phyloP scores from a whole-genome alignment of 1,140 invertebrate species.

The Caenorhabditis elegans region DNA sequence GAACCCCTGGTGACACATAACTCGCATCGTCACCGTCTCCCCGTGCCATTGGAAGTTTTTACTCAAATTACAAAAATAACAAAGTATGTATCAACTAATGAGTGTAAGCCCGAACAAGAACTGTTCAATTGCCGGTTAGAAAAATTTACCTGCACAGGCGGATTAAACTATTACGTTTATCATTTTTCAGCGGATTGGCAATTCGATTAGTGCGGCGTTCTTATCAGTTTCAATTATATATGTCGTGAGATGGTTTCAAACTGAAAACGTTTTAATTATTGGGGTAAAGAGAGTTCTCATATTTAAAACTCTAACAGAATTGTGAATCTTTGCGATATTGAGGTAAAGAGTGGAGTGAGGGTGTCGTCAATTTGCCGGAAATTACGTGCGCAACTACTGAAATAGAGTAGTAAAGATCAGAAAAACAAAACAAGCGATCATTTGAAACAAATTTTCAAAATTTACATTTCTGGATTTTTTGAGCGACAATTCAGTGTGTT shows the following conservation, averaged over 20 bases:
- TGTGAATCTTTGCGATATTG: too few species aligned
- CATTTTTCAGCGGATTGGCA: background rate
- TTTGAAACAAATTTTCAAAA: too few species aligned
- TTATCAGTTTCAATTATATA: background rate
- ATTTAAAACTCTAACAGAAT: too few species aligned
- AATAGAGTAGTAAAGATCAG: too few species aligned
- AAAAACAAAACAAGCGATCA: too few species aligned
- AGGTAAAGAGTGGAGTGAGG: too few species aligned
- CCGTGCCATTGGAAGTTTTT: background rate
- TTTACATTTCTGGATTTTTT: too few species aligned
- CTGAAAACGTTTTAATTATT: too few species aligned
- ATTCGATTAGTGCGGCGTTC: background rate
- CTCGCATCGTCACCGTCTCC: background rate
- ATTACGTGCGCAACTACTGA: too few species aligned
- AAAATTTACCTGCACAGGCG: background rate
- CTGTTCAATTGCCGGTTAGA: background rate
- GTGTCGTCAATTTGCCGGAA: too few species aligned
- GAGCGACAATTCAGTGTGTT: too few species aligned
- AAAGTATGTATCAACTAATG: background rate
- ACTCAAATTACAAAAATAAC: background rate
- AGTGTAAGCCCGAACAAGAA: background rate
- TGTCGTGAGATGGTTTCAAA: background rate
- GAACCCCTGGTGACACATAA: background rate
- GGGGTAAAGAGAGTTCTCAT: background rate
- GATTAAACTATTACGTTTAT: slow-evolving; percentile 17